phyloP scores from a whole-genome alignment of 2,888 invertebrate genomes.

The Heteromyza rotundicornis region DNA sequence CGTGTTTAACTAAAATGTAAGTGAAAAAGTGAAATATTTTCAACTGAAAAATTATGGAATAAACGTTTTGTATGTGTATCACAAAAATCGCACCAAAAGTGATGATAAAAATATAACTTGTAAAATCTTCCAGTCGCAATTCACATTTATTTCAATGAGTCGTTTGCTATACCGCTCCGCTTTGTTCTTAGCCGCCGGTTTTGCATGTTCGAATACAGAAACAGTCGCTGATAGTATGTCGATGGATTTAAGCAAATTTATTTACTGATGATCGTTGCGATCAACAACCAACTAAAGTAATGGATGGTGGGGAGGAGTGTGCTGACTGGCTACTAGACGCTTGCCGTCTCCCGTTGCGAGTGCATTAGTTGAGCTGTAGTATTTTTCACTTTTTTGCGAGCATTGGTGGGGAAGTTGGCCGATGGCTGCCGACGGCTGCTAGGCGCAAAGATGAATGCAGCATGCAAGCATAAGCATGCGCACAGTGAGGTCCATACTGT shows the following conservation, averaged over 20 bases:
- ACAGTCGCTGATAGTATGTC: neutral
- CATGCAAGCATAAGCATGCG: constrained; percentile 2
- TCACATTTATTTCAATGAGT: constrained; percentile 30
- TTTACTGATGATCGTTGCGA: constrained; percentile 32
- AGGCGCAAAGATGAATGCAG: constrained; percentile 14
- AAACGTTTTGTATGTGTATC: too few species aligned
- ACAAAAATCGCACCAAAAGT: too few species aligned
- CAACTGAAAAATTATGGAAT: too few species aligned
- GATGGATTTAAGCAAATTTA: constrained; percentile 25
- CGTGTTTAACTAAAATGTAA: too few species aligned
- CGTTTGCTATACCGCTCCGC: constrained; percentile 25
- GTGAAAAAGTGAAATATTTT: too few species aligned
- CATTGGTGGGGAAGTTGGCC: neutral
- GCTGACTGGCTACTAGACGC: constrained; percentile 46
- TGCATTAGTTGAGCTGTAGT: constrained; percentile 21
- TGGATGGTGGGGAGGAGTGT: constrained; percentile 28
- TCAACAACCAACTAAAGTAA: neutral
- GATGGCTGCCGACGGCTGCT: constrained; percentile 10
- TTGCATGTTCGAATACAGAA: constrained; percentile 6
- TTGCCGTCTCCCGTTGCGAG: constrained; percentile 33
- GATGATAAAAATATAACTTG: too few species aligned
- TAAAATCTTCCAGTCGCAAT: constrained; percentile 23
- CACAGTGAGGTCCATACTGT: neutral
- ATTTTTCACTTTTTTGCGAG: neutral
- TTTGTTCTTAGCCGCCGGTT: constrained; percentile 24